Base-by-base conservation (phyloP, 2,888 invertebrate species). In the Muschampia plurimacula region DNA sequence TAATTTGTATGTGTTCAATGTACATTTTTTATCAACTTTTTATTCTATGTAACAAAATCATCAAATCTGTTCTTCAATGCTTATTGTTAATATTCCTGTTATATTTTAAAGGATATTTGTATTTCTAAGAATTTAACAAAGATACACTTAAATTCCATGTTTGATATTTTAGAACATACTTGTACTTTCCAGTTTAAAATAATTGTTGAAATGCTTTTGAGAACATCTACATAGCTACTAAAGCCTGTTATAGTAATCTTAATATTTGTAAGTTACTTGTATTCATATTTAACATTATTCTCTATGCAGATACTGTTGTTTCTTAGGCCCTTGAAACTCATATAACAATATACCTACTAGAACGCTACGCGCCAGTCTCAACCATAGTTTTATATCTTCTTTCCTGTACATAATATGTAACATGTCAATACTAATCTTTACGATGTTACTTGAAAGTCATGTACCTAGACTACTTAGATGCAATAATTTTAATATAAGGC, bases 301-400 rank as follows among this genome's bases (percentile, higher is more conserved):
- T 59, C 39, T 60, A 66, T 32, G 62, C 7, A 67, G 41, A n/a
- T 62, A 41, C 28, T 41, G 32, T 72, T 72, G 52, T 46, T 57
- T 67, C 46, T 52, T 67, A 66, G 41, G 9, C 22, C 49, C 66
- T 72, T 60, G 66, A 60, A 66, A 71, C n/a, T 59, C 65, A 57
- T 65, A 32, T 22, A 69, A 15, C 7, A 4, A 39, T 39, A 28
- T 60, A 71, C 39, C 71, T 71, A 66, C 28, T 66, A 71, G 15
- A 41, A 60, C 13, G 49, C 32, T 72, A 72, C 12, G 60, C 59
- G 60, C 52, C 66, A 67, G 66, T 66, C 66, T 72, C 59, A 66
- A 71, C 66, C 15, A 72, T 66, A 71, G 59, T 66, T 71, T 60
- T 70, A 64, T 64, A 63, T 62, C 46, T 64, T 65, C 59, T 66